Base-by-base conservation (phyloP, 2,888 invertebrate species). In the Troglohyphantes excavatus region DNA sequence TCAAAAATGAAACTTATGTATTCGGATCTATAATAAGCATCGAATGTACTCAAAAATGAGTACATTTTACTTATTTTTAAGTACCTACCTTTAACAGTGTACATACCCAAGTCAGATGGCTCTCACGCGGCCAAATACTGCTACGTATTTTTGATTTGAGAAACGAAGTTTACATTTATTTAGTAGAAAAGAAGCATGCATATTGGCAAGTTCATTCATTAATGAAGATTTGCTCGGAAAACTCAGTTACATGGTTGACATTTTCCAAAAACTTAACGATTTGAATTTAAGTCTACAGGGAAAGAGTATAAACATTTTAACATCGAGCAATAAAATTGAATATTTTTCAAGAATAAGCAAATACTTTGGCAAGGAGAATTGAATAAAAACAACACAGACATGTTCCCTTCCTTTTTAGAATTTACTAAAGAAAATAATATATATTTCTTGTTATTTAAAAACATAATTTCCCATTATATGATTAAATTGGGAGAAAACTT, bases 381-480 rank as follows among this genome's bases (percentile, higher is more conserved):
- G 5, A 75, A 75, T 59, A 0, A 59, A n/a, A n/a, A 59, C 63
- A 6, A 33, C 2, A 13, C 7, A 59, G 7, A 59, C 59, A 17
- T 59, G 59, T 59, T 59, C 17, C 2, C 59, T 5, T 59, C 13
- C 17, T 59, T 59, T 59, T 59, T 19, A 59, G 17, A 59, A 53
- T 7, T 43, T 43, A 23, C 9, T 19, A 75, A 2, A 53, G 43
- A 75, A 53, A 29, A 78, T 39, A 39, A 63, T 63, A 39, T 46
- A n/a, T n/a, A n/a, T n/a, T n/a, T n/a, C n/a, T n/a, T n/a, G 46
- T 53, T 46, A 78, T 79, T 79, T 79, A 67, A 79, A 79, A 68
- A 79, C 79, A 68, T 67, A 23, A 67, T 79, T 79, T 79, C 79
- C 59, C 59, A 53, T 19, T 17, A n/a, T 59, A 2, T 2, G 19